A percentile compares a stretch with the other conserved stretches of the same genome.
Evolutionary conservation across 2,797 vertebrate species (phyloP).

Genomic region (Danio aesculapii): DNA sequence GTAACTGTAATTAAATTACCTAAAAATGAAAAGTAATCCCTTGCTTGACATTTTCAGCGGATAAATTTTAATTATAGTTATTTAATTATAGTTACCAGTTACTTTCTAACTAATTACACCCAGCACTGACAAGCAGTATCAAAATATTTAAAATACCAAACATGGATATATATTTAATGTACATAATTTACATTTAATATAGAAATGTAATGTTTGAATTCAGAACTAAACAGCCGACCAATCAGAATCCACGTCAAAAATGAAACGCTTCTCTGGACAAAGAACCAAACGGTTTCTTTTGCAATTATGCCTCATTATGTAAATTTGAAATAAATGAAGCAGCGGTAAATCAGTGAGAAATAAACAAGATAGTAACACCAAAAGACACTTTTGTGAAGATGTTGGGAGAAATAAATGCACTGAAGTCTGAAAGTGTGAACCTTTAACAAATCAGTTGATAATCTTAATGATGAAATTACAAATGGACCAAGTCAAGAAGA

Average conservation of each 20-base stretch:
- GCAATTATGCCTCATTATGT: constrained; percentile 5
- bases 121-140: no score
- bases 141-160: not conserved
- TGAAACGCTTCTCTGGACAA: not conserved
- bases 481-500: constrained; percentile 6
- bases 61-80: no score
- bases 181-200: constrained; percentile 5
- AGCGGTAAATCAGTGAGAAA: constrained; percentile 7
- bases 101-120: no score
- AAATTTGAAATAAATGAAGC: constrained; percentile 12
- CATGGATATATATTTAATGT: not conserved
- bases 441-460: constrained; percentile 33
- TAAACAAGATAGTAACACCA: not conserved
- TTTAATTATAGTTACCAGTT: no score
- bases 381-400: not conserved
- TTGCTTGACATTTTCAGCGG: no score
- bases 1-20: no score
- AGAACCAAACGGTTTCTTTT: not conserved
- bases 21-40: no score
- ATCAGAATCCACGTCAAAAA: not conserved
- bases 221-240: not conserved
- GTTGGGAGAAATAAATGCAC: not conserved
- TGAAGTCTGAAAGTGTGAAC: constrained; percentile 13
- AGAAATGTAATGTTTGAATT: not conserved
- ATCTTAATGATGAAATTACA: constrained; percentile 26